These are phyloP conservation scores for Myiotriccus ornatus DNA, from an alignment of 2,797 vertebrate species.

Conservation along the genomic window DNA sequence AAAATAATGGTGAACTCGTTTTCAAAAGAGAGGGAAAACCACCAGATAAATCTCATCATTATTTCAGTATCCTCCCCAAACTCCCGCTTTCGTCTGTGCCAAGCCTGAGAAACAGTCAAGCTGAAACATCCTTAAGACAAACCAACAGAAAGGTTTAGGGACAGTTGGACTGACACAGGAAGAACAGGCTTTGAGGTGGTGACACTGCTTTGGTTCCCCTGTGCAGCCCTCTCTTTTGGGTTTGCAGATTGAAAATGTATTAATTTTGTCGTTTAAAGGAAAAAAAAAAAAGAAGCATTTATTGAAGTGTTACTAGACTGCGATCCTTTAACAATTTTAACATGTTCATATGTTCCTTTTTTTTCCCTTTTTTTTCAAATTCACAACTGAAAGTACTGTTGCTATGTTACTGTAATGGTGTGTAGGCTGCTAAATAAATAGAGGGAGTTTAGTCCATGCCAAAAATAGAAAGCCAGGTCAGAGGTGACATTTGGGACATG, in stretches of 20 bases:
- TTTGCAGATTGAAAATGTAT: neutral
- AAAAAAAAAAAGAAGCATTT: neutral
- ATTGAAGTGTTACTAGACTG: constrained; percentile 19
- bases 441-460: constrained; percentile 53
- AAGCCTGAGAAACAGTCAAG: neutral
- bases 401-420: constrained; percentile 66
- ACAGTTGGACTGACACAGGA: neutral
- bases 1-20: neutral
- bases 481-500: constrained; percentile 65
- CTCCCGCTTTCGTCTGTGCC: neutral
- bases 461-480: constrained; percentile 70
- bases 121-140: neutral
- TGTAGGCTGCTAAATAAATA: constrained; percentile 73
- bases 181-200: neutral
- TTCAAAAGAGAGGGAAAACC: neutral
- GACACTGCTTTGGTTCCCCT: neutral
- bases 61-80: neutral
- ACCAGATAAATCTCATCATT: neutral
- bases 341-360: neutral
- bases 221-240: neutral
- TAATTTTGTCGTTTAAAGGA: neutral
- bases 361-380: neutral
- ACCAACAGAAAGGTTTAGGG: neutral
- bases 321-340: constrained; percentile 21
- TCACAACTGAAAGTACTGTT: constrained; percentile 64